These are phyloP conservation scores for Ganaspis sp. DNA, from an alignment of 1,140 invertebrate genomes.

Conservation along the genomic window DNA sequence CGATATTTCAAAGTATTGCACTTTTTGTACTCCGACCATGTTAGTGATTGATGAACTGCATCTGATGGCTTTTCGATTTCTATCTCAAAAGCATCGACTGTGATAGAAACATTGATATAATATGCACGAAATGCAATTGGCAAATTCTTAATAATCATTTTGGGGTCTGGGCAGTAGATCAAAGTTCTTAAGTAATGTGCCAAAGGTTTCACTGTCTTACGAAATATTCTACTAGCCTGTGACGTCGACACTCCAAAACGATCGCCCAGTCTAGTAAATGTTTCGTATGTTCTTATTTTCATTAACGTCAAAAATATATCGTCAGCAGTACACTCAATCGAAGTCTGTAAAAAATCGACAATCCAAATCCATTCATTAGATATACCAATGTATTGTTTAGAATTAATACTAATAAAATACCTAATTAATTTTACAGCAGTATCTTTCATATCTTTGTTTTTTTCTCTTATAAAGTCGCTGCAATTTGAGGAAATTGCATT, in stretches of 20 bases:
- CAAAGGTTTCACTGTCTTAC: neutral
- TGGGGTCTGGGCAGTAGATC: constrained; percentile 13
- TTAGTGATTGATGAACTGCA: constrained; percentile 66
- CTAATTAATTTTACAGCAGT: neutral
- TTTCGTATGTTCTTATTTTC: constrained; percentile 30
- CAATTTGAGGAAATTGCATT: neutral
- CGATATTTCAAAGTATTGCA: constrained; percentile 75
- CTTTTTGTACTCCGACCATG: constrained; percentile 75
- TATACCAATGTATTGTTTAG: constrained; percentile 15
- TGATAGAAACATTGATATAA: constrained; percentile 58
- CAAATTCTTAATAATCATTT: constrained; percentile 16
- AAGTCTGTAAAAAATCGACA: neutral
- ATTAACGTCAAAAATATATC: constrained; percentile 18
- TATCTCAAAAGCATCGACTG: constrained; percentile 73
- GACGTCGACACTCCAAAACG: constrained; percentile 32
- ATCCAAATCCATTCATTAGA: neutral
- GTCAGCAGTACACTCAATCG: neutral
- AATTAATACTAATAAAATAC: neutral
- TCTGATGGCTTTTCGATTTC: constrained; percentile 66
- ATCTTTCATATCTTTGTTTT: neutral
- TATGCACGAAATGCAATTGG: constrained; percentile 54
- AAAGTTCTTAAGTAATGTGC: constrained; percentile 33
- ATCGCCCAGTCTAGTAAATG: constrained; percentile 29
- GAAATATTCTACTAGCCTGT: constrained; percentile 28
- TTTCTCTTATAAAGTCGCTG: neutral